These are phyloP conservation scores for Calephelis nemesis DNA, from an alignment of 1,140 invertebrate species.

Conservation along the genomic window DNA sequence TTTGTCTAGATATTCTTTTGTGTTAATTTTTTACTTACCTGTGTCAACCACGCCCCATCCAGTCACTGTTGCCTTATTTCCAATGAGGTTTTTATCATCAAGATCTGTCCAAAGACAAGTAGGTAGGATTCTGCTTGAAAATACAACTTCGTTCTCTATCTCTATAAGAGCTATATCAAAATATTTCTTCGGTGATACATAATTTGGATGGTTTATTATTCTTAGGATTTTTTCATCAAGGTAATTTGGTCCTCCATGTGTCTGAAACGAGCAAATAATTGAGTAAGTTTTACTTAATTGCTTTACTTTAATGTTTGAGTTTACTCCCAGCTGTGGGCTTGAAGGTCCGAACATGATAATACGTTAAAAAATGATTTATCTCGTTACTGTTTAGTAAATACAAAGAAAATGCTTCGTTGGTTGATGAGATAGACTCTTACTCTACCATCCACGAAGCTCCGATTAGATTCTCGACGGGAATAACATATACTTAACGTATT, in stretches of 20 bases:
- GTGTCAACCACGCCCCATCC: constrained; percentile 49
- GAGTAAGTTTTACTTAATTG: too few species aligned
- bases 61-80: constrained; percentile 34
- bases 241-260: constrained; percentile 15
- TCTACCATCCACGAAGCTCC: too few species aligned
- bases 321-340: too few species aligned
- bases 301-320: too few species aligned
- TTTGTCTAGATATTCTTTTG: neutral
- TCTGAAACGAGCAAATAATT: constrained; percentile 22
- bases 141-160: constrained; percentile 25
- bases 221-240: constrained; percentile 32
- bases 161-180: constrained; percentile 41
- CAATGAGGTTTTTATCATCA: constrained; percentile 28
- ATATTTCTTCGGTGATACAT: constrained; percentile 26
- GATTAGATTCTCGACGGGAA: too few species aligned
- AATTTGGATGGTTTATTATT: constrained; percentile 35
- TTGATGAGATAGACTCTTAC: too few species aligned
- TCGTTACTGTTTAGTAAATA: too few species aligned
- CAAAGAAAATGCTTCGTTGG: too few species aligned
- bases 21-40: constrained; percentile 24
- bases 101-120: constrained; percentile 71
- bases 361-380: too few species aligned
- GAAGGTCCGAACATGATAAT: too few species aligned
- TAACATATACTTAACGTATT: too few species aligned
- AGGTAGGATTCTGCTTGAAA: constrained; percentile 30